Evolutionary conservation across 2,888 invertebrate genomes (phyloP), one percentile per base, ranked within the genome.

Genomic region (Hypolimnas misippus): DNA sequence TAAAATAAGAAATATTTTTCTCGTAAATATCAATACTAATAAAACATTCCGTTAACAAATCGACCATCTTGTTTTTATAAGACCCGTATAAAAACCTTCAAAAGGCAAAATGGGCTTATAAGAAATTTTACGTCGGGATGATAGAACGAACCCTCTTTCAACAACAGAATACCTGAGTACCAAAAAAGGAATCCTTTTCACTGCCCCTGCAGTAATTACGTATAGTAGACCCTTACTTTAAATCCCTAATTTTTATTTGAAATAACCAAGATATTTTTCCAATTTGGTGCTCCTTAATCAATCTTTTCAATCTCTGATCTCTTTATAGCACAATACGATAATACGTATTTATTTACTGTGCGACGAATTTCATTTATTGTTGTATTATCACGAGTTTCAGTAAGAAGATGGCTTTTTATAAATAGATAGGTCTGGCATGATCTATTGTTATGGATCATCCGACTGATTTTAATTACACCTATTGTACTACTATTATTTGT

Each of bases 201-300:
- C 76, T 73, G 69, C 70, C 77, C 78, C 19, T 10, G 46, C 83
- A 79, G 79, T 80, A 81, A 75, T 77, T 70, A 69, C 78, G 65
- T 53, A 17, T 55, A 58, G 62, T 76, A 73, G 76, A 73, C 72
- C 71, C 73, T 73, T 66, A 65, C 72, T 73, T 74, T 79, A 79
- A 78, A 76, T 74, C 71, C 76, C 81, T 77, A 82, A 82, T 83
- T 82, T 77, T 62, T 71, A 72, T 70, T 72, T 75, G 74, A 79
- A 77, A 76, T 78, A 76, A 72, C 40, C 19, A 19, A 58, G 12
- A 42, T 52, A 35, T 54, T 46, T 38, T 46, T 14, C 8, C 35
- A 17, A 49, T 54, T 60, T 60, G 29, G 38, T 38, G 17, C 35
- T 54, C 29, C 46, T 21, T 25, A 54, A 21, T 38, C 12, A 46